phyloP scores from a whole-genome alignment of 2,113 vertebrate genomes.

The Pseudonaja textilis region DNA sequence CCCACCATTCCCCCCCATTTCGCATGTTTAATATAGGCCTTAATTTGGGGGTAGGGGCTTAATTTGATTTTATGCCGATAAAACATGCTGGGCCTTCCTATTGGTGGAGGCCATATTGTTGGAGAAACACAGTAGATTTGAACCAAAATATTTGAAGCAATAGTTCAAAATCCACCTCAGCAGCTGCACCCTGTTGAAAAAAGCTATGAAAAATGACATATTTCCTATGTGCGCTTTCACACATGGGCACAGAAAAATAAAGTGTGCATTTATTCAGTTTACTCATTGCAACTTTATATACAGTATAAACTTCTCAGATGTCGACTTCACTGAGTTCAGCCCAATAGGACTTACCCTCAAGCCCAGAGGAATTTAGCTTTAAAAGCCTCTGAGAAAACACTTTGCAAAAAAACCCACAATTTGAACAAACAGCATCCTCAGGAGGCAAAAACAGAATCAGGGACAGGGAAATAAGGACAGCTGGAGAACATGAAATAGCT shows the following conservation, averaged over 20 bases:
- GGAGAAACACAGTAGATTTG: background rate
- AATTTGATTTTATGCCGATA: too few species aligned
- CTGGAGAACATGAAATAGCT: background rate
- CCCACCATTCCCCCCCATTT: too few species aligned
- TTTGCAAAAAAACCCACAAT: background rate
- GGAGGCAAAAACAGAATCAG: background rate
- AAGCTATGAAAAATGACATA: background rate
- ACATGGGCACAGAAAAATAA: background rate
- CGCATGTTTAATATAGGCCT: too few species aligned
- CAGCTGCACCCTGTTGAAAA: background rate
- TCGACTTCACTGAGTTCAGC: background rate
- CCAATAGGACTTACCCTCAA: background rate
- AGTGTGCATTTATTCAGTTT: background rate
- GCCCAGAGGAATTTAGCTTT: background rate
- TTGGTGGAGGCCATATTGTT: too few species aligned
- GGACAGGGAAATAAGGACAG: background rate
- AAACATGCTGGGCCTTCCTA: too few species aligned
- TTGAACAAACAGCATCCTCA: background rate
- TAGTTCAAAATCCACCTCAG: background rate
- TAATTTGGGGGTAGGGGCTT: too few species aligned
- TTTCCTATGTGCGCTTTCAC: background rate
- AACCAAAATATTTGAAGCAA: background rate
- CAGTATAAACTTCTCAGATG: too few species aligned
- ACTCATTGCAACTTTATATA: background rate
- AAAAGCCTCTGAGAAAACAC: background rate